These are phyloP conservation scores for Pristionchus pacificus DNA, from an alignment of 1,140 invertebrate species.

Conservation along the genomic window DNA sequence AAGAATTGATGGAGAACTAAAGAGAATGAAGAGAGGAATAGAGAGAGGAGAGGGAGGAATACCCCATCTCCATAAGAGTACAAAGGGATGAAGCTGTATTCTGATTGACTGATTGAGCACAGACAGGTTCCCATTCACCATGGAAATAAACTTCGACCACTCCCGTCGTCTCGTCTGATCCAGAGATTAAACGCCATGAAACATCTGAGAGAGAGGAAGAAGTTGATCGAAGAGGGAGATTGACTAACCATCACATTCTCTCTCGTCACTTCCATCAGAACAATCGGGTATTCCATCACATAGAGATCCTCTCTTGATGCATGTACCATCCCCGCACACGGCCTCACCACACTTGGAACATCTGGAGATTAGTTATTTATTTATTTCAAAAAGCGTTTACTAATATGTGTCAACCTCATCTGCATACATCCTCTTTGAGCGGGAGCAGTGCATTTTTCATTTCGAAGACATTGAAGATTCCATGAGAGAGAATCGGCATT, in stretches of 20 bases:
- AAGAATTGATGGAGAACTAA: background rate
- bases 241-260: constrained; percentile 11
- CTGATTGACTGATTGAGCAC: constrained; percentile 2
- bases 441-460: background rate
- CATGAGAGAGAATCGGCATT: background rate
- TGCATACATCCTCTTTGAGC: background rate
- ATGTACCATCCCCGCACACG: constrained; percentile 22
- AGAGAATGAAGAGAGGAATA: background rate
- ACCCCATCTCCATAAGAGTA: constrained; percentile 3
- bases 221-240: background rate
- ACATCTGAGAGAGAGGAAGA: constrained; percentile 2
- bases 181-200: constrained; percentile 14
- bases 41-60: background rate
- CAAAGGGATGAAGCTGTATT: constrained; percentile 1
- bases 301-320: constrained; percentile 11
- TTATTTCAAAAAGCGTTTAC: background rate
- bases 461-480: background rate
- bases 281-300: constrained; percentile 19
- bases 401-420: too few species aligned
- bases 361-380: background rate
- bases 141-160: constrained; percentile 19
- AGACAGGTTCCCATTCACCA: constrained; percentile 21
- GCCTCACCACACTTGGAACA: constrained; percentile 14
- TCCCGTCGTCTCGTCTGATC: constrained; percentile 17
- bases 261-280: constrained; percentile 19